Conservation (phyloP, 2,888 invertebrate genomes). For the Ceraclea dissimilis region DNA sequence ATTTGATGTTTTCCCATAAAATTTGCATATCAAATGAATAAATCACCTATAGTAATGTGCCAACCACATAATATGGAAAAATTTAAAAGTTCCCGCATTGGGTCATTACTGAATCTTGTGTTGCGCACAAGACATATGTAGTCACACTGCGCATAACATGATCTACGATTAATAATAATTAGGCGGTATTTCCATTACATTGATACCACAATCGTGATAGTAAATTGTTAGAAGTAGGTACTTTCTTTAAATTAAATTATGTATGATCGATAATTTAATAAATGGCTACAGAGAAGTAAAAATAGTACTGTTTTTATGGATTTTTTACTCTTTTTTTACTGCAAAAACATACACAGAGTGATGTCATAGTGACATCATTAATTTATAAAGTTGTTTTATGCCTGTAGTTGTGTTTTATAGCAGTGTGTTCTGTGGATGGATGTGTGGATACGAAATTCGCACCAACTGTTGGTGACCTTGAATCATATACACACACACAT, state of each 20-base stretch:
- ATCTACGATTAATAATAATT: not conserved
- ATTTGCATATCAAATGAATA: no score
- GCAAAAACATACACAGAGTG: constrained; percentile 27
- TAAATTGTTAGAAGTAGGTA: no score
- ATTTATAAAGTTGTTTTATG: constrained; percentile 30
- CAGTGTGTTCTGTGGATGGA: no score
- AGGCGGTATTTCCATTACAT: not conserved
- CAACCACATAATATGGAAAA: no score
- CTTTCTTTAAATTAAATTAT: no score
- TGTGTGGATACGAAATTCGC: constrained; percentile 3
- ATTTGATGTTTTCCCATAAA: no score
- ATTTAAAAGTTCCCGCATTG: not conserved
- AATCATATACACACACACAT: constrained; percentile 5
- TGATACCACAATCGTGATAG: not conserved
- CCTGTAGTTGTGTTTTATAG: no score
- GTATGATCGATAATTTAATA: no score
- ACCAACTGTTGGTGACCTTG: constrained; percentile 23
- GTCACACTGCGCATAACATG: not conserved
- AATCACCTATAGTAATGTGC: no score
- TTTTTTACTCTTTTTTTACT: no score
- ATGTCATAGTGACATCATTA: constrained; percentile 47
- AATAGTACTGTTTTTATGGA: no score
- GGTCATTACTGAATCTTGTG: not conserved
- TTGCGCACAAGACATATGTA: not conserved
- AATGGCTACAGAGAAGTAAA: no score